A percentile compares a stretch with the other conserved stretches of the same genome.
phyloP scores from a whole-genome alignment of 2,797 vertebrate genomes.

The Gephyroberyx darwinii region DNA sequence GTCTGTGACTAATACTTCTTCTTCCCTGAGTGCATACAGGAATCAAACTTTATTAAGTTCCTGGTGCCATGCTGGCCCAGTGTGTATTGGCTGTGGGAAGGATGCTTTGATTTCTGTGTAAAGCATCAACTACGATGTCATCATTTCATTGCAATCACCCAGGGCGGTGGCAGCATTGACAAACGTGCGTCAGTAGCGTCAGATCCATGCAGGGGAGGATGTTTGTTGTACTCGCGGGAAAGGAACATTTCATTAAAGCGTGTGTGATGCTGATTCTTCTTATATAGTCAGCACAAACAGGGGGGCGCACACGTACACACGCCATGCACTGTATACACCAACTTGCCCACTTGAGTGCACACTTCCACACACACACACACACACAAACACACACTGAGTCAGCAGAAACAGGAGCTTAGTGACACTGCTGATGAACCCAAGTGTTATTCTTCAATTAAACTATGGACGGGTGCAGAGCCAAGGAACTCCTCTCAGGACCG shows the following conservation, averaged over 20 bases:
- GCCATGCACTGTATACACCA: background rate
- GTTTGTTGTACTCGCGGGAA: slow-evolving; percentile 68
- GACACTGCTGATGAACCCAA: slow-evolving; percentile 74
- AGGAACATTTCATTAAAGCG: slow-evolving; percentile 67
- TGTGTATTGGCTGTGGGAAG: background rate
- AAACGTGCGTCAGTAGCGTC: slow-evolving; percentile 49
- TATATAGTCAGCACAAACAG: slow-evolving; percentile 67
- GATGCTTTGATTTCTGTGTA: background rate
- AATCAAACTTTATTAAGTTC: slow-evolving; percentile 18
- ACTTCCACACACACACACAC: slow-evolving; percentile 10
- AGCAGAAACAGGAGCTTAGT: slow-evolving; percentile 76
- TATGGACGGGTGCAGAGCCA: slow-evolving; percentile 48
- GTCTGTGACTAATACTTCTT: background rate
- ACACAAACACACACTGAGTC: slow-evolving; percentile 64
- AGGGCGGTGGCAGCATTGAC: background rate
- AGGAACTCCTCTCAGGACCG: slow-evolving; percentile 61
- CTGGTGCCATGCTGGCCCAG: slow-evolving; percentile 2
- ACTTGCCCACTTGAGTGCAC: no score
- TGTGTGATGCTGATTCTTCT: slow-evolving; percentile 29
- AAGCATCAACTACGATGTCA: background rate
- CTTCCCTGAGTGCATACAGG: background rate
- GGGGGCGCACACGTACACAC: slow-evolving; percentile 26
- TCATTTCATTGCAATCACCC: background rate
- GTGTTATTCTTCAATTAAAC: slow-evolving; percentile 84
- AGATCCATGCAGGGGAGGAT: slow-evolving; percentile 61